Evolutionary conservation across 2,888 invertebrate genomes (phyloP).

Genomic region (Dioctria linearis): DNA sequence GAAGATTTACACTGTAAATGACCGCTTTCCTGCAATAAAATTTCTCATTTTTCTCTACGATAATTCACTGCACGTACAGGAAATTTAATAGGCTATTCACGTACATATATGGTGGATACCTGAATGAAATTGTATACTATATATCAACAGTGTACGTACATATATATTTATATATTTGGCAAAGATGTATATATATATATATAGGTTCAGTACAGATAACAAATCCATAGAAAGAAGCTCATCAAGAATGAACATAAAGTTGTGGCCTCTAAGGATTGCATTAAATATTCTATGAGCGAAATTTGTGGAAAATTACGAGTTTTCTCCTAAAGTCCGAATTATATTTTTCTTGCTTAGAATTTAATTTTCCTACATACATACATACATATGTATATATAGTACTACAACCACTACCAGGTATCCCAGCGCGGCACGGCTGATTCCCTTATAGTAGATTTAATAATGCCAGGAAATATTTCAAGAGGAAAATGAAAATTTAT

Average conservation of each 20-base stretch:
- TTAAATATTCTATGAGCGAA: slow-evolving; percentile 34
- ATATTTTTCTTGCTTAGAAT: slow-evolving; percentile 32
- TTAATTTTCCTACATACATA: slow-evolving; percentile 10
- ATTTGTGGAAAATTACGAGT: slow-evolving; percentile 21
- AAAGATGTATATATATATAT: too few relatives aligned
- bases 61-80: too few relatives aligned
- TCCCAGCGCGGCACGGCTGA: slow-evolving; percentile 1
- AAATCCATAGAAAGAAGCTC: neutral
- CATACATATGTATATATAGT: too few relatives aligned
- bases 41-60: too few relatives aligned
- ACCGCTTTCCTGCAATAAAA: too few relatives aligned
- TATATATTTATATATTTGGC: too few relatives aligned
- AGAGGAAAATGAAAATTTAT: slow-evolving; percentile 1
- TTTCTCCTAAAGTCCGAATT: slow-evolving; percentile 6
- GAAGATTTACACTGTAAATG: too few relatives aligned
- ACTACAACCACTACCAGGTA: neutral
- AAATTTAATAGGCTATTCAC: too few relatives aligned
- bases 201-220: slow-evolving; percentile 23
- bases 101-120: too few relatives aligned
- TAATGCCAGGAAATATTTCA: neutral
- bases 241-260: slow-evolving; percentile 12
- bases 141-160: too few relatives aligned
- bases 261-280: slow-evolving; percentile 18
- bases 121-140: too few relatives aligned
- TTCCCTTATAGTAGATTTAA: neutral